A percentile compares a stretch with the other conserved stretches of the same genome.
phyloP scores from a whole-genome alignment of 2,888 invertebrate species.

The Torymus aiolomorphi region DNA sequence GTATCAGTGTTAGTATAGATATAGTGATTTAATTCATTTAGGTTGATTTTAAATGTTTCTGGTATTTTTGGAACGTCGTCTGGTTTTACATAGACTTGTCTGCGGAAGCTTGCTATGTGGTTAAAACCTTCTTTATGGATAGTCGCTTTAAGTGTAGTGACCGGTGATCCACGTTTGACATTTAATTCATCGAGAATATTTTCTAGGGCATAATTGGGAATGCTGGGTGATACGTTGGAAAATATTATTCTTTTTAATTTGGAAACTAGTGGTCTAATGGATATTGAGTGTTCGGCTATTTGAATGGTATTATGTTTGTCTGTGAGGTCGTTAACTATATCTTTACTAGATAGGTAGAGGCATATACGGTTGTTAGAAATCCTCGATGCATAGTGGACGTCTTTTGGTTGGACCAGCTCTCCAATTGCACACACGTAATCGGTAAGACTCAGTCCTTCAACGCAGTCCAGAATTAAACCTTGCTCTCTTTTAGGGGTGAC shows the following conservation, averaged over 20 bases:
- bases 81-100: neutral
- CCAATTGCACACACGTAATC: neutral
- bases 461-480: neutral
- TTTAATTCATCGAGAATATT: neutral
- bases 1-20: too few relatives aligned
- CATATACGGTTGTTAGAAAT: neutral
- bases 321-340: neutral
- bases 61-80: neutral
- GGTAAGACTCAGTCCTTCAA: neutral
- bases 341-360: neutral
- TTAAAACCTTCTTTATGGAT: neutral
- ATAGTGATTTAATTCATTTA: neutral
- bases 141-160: neutral
- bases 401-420: neutral
- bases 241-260: neutral
- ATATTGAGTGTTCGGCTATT: neutral
- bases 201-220: neutral
- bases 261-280: neutral
- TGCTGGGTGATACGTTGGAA: neutral
- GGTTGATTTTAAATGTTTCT: neutral
- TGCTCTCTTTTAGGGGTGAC: neutral
- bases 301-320: neutral
- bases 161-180: neutral
- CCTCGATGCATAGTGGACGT: neutral
- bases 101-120: neutral